Evolutionary conservation across 2,888 invertebrate genomes (phyloP).

Genomic region (Gymnoscelis rufifasciata): DNA sequence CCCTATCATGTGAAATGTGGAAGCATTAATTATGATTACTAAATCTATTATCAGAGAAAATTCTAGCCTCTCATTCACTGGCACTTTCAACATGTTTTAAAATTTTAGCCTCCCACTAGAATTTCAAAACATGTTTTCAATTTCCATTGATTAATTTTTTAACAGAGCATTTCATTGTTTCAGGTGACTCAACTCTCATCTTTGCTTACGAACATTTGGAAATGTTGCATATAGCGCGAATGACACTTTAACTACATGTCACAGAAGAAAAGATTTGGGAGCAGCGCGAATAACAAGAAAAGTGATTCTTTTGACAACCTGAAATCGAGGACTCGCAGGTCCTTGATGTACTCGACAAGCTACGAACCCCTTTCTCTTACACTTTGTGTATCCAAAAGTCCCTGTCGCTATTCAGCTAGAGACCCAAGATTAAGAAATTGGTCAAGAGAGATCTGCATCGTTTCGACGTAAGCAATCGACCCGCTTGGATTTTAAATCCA

Average conservation of each 20-base stretch:
- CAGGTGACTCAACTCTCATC: conserved; percentile 45
- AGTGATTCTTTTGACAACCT: conserved; percentile 67
- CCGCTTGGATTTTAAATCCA: conserved; percentile 51
- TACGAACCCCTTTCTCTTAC: conserved; percentile 72
- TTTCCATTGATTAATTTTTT: no score
- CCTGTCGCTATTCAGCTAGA: conserved; percentile 75
- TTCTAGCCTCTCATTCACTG: no score
- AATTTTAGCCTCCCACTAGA: no score
- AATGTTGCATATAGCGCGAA: conserved; percentile 56
- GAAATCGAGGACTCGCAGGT: conserved; percentile 76
- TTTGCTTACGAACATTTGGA: conserved; percentile 44
- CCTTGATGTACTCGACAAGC: conserved; percentile 77
- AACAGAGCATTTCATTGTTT: conserved; percentile 62
- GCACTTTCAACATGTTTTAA: no score
- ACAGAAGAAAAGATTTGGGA: conserved; percentile 54
- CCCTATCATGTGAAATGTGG: no score
- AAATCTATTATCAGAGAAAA: no score
- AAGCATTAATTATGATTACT: no score
- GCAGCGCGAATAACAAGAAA: conserved; percentile 55
- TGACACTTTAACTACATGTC: conserved; percentile 74
- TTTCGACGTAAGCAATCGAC: conserved; percentile 57
- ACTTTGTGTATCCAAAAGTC: conserved; percentile 69
- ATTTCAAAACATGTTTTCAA: no score
- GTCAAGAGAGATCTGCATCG: conserved; percentile 65
- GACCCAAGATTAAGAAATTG: conserved; percentile 81